These are phyloP conservation scores for Rhamnusium bicolor DNA, from an alignment of 2,888 invertebrate species.

Conservation along the genomic window DNA sequence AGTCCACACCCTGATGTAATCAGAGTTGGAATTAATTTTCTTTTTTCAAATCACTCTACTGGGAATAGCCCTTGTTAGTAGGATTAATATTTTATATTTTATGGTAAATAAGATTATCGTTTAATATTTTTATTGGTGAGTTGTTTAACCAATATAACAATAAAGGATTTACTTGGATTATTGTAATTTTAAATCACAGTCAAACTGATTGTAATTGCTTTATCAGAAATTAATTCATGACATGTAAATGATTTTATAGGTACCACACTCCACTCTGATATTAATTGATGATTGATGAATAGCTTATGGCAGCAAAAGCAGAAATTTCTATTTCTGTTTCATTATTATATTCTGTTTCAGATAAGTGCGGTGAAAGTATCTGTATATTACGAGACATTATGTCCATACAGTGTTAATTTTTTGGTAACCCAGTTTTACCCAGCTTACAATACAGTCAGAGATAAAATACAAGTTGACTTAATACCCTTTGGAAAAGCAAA, in stretches of 20 bases:
- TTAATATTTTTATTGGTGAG: background rate
- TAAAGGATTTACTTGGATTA: background rate
- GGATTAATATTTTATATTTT: background rate
- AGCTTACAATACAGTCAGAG: slow-evolving; percentile 58
- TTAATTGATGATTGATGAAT: too few relatives aligned
- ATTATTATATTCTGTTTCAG: background rate
- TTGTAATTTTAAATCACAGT: background rate
- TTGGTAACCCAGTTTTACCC: slow-evolving; percentile 70
- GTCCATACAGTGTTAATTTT: slow-evolving; percentile 73
- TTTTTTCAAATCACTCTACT: background rate
- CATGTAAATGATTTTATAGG: background rate
- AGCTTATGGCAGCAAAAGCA: too few relatives aligned
- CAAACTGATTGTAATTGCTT: background rate
- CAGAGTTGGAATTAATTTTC: background rate
- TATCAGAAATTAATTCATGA: background rate
- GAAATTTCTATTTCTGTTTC: too few relatives aligned
- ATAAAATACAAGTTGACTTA: slow-evolving; percentile 47
- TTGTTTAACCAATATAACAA: background rate
- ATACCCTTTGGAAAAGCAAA: slow-evolving; percentile 57
- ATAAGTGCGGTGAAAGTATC: slow-evolving; percentile 58
- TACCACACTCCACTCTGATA: too few relatives aligned
- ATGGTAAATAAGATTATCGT: background rate
- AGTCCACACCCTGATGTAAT: too few relatives aligned
- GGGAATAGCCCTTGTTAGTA: background rate
- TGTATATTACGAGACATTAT: slow-evolving; percentile 74